Evolutionary conservation across 53 echinoderm and acorn worm species (phyloP).

Genomic region (Holothuria scabra): DNA sequence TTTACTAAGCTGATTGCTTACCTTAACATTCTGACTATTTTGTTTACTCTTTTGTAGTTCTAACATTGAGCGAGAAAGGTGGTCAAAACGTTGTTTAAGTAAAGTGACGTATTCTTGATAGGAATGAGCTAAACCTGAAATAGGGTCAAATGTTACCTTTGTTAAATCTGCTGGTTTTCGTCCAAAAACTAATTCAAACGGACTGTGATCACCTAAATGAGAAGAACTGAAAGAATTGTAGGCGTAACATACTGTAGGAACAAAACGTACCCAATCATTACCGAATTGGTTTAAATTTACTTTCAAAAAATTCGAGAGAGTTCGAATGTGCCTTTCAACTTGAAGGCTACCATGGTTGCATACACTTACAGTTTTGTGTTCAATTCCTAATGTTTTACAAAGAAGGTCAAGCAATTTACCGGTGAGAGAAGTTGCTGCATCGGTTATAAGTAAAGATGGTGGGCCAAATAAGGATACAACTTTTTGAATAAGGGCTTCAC

Average conservation of each 20-base stretch:
- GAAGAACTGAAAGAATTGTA: constrained; percentile 24
- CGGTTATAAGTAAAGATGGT: constrained; percentile 46
- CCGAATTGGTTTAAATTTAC: constrained; percentile 50
- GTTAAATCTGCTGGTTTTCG: constrained; percentile 34
- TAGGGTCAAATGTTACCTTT: constrained; percentile 16
- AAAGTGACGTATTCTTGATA: constrained; percentile 23
- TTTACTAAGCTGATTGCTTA: constrained; percentile 15
- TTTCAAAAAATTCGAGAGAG: constrained; percentile 43
- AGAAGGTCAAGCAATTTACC: constrained; percentile 39
- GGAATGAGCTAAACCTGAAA: too few relatives aligned
- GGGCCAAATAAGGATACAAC: constrained; percentile 38
- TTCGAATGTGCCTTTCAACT: constrained; percentile 55
- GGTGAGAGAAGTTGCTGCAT: constrained; percentile 46
- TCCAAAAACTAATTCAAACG: constrained; percentile 43
- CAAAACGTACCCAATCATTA: constrained; percentile 42
- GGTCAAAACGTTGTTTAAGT: constrained; percentile 22
- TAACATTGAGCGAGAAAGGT: constrained; percentile 37
- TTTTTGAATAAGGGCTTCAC: background rate
- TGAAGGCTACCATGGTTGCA: constrained; percentile 6
- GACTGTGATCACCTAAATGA: constrained; percentile 34
- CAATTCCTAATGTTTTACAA: constrained; percentile 48
- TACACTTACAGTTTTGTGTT: constrained; percentile 49
- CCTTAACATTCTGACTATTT: constrained; percentile 33
- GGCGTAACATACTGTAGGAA: constrained; percentile 9
- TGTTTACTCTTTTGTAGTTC: constrained; percentile 38